Conservation (phyloP, 2,888 invertebrate species). For the Chrysolina americana region DNA sequence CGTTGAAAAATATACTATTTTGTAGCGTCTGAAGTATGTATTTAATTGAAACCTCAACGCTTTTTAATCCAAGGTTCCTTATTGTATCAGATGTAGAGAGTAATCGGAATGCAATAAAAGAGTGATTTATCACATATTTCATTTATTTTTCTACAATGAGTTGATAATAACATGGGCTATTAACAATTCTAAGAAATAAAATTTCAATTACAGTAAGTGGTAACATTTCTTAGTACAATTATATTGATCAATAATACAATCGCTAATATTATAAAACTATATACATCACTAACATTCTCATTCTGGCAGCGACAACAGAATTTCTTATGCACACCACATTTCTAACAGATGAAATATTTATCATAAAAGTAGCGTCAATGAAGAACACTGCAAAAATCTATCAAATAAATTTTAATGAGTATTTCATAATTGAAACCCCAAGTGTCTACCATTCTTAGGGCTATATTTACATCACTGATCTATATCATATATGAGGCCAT, state of each 20-base stretch:
- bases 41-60: no score
- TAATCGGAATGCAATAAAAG: not conserved
- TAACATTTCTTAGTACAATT: constrained; percentile 57
- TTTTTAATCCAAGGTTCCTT: no score
- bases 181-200: constrained; percentile 64
- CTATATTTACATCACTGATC: constrained; percentile 37
- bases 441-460: constrained; percentile 19
- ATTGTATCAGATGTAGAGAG: no score
- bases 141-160: constrained; percentile 61
- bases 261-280: constrained; percentile 66
- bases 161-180: constrained; percentile 64
- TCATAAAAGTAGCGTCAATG: constrained; percentile 58
- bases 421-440: constrained; percentile 33
- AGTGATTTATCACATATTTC: constrained; percentile 50
- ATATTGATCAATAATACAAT: constrained; percentile 46
- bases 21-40: no score
- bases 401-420: constrained; percentile 49
- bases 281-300: constrained; percentile 62
- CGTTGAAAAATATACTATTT: no score
- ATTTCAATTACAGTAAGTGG: constrained; percentile 57
- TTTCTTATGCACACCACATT: constrained; percentile 54
- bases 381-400: constrained; percentile 53
- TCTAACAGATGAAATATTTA: constrained; percentile 57
- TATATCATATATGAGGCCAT: constrained; percentile 52
- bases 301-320: constrained; percentile 45